Evolutionary conservation across 2,797 vertebrate genomes (phyloP).

Genomic region (Lagocephalus sceleratus): DNA sequence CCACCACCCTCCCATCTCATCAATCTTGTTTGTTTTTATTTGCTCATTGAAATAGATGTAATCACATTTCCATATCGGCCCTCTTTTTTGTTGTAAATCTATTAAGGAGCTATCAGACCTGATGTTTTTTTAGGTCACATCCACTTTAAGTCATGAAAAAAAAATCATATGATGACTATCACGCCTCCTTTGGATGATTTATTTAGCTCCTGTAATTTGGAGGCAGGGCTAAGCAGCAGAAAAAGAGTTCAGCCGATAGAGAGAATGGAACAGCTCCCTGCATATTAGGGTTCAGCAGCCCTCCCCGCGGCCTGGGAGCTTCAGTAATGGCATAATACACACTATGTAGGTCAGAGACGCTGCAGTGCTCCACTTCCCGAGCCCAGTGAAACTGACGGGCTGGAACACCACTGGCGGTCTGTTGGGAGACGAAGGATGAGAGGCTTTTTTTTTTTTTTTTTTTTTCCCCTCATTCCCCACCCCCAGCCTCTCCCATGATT

Average conservation of each 20-base stretch:
- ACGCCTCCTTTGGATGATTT: constrained; percentile 56
- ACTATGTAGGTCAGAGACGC: constrained; percentile 79
- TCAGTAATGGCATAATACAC: constrained; percentile 74
- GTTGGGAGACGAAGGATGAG: constrained; percentile 74
- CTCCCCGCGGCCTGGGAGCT: constrained; percentile 65
- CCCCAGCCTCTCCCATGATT: constrained; percentile 23
- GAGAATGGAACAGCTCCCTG: constrained; percentile 60
- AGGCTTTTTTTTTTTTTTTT: constrained; percentile 49
- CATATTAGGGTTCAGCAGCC: constrained; percentile 71
- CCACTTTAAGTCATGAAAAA: constrained; percentile 54
- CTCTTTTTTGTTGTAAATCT: constrained; percentile 38
- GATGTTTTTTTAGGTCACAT: constrained; percentile 42
- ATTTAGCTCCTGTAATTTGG: constrained; percentile 57
- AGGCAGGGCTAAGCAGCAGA: constrained; percentile 50
- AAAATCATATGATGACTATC: constrained; percentile 57
- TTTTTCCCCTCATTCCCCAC: constrained; percentile 52
- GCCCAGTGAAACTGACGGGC: constrained; percentile 73
- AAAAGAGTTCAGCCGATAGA: constrained; percentile 53
- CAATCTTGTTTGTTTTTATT: constrained; percentile 45
- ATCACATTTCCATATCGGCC: constrained; percentile 42
- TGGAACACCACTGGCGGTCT: constrained; percentile 75
- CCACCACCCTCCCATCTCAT: constrained; percentile 15
- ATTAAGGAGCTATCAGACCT: constrained; percentile 28
- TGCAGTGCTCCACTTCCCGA: constrained; percentile 76
- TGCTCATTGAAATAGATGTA: constrained; percentile 27